A percentile compares a stretch with the other conserved stretches of the same genome.
Conservation (phyloP, 2,888 invertebrate genomes). For the Euproctis similis region DNA sequence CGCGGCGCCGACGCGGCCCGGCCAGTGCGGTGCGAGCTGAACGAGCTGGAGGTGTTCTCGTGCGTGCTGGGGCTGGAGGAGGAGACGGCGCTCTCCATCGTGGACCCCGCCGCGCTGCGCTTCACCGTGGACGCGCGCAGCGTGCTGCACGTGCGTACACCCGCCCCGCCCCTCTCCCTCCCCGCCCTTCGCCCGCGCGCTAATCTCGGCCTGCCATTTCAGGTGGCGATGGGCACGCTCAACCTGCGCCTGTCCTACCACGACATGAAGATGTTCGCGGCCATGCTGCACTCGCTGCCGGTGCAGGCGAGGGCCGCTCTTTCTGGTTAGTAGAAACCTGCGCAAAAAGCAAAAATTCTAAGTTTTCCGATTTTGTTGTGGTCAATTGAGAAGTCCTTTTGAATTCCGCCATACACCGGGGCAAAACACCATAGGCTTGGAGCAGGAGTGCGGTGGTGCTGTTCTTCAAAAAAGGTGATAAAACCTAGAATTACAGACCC, state of each 20-base stretch:
- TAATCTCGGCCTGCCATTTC: no score
- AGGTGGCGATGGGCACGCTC: constrained; percentile 82
- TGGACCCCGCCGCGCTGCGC: constrained; percentile 92
- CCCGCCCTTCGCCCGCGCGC: neutral
- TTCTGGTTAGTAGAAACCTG: no score
- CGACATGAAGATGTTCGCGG: constrained; percentile 92
- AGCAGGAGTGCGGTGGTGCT: no score
- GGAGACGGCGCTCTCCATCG: constrained; percentile 94
- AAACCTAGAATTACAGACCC: no score
- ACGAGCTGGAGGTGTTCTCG: constrained; percentile 94
- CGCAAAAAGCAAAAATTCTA: no score
- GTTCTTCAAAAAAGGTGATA: no score
- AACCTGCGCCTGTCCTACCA: constrained; percentile 93
- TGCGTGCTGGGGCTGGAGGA: constrained; percentile 93
- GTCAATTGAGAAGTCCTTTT: no score
- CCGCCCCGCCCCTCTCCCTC: no score
- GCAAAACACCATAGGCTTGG: no score
- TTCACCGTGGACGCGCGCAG: constrained; percentile 78
- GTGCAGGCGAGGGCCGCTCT: constrained; percentile 82
- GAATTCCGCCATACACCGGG: no score
- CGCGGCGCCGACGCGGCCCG: constrained; percentile 80
- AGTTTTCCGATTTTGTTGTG: no score
- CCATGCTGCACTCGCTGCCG: constrained; percentile 91
- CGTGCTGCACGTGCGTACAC: constrained; percentile 57
- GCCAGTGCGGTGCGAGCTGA: constrained; percentile 90